Conservation (phyloP, 2,113 vertebrate genomes). For the Fulica atra region DNA sequence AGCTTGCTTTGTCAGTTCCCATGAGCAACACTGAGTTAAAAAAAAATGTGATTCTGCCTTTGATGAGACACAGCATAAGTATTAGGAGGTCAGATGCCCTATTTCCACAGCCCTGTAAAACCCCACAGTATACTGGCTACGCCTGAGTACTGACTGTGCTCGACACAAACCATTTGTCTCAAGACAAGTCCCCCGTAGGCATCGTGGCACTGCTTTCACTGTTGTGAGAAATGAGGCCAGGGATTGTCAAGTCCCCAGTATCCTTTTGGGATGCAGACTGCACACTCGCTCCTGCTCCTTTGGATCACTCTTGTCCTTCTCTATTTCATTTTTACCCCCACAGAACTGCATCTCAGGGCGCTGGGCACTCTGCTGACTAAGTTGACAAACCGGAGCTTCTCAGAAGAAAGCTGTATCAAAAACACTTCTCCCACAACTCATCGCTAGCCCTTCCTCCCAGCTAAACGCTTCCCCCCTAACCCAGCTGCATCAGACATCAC, state of each 20-base stretch:
- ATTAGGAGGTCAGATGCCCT: not conserved
- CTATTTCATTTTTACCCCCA: not conserved
- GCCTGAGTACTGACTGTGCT: not conserved
- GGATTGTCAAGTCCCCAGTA: not conserved
- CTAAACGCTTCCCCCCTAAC: not conserved
- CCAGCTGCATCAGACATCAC: not conserved
- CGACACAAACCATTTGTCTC: not conserved
- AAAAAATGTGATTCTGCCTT: rapidly evolving
- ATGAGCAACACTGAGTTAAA: not conserved
- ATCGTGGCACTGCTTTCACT: not conserved
- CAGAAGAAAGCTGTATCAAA: not conserved
- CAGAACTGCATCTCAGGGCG: not conserved
- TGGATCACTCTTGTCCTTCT: not conserved
- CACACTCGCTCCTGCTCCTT: not conserved
- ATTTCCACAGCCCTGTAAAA: not conserved
- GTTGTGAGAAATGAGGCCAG: not conserved
- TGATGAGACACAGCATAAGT: not conserved
- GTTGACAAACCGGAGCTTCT: not conserved
- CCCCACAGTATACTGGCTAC: not conserved
- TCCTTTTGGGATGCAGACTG: not conserved
- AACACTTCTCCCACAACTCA: not conserved
- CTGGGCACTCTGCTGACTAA: not conserved
- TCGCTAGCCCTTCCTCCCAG: not conserved
- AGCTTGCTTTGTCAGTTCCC: not conserved
- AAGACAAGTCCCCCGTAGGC: not conserved